These are phyloP conservation scores for Coelopa pilipes DNA, from an alignment of 2,888 invertebrate genomes.

Conservation along the genomic window DNA sequence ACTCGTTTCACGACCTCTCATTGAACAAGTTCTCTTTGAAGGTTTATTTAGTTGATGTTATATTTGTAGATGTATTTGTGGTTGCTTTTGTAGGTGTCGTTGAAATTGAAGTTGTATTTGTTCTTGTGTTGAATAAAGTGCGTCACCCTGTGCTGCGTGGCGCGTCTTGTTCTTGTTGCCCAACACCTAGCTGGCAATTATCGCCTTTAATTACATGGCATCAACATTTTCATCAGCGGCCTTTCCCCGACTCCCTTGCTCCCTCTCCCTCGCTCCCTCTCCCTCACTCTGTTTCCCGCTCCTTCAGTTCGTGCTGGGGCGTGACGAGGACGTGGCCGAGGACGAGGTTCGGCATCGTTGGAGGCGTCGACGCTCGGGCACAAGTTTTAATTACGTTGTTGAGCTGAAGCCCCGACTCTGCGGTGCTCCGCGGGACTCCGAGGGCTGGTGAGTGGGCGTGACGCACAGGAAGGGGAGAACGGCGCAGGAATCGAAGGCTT, in stretches of 20 bases:
- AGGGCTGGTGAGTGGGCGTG: not conserved
- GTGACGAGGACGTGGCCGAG: not conserved
- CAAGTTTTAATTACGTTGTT: conserved; percentile 13
- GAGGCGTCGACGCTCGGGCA: not conserved
- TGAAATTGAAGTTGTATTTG: conserved; percentile 1
- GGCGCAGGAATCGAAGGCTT: no score
- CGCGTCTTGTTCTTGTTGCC: not conserved
- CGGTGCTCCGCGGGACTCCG: no score
- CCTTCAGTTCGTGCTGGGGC: not conserved
- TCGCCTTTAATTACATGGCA: conserved; percentile 23
- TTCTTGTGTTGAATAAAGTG: not conserved
- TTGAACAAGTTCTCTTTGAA: no score
- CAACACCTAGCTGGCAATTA: conserved; percentile 13
- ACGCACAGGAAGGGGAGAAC: no score
- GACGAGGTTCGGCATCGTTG: not conserved
- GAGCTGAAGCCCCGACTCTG: not conserved
- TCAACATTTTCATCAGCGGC: not conserved
- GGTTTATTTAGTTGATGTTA: no score
- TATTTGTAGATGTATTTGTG: no score
- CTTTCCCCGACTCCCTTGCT: not conserved
- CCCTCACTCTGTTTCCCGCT: not conserved
- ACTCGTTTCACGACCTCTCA: not conserved
- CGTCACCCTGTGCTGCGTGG: conserved; percentile 8
- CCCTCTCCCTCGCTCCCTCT: not conserved
- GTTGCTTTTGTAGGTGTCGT: not conserved